Evolutionary conservation across 2,888 invertebrate species (phyloP).

Genomic region (Drosophila antonietae): DNA sequence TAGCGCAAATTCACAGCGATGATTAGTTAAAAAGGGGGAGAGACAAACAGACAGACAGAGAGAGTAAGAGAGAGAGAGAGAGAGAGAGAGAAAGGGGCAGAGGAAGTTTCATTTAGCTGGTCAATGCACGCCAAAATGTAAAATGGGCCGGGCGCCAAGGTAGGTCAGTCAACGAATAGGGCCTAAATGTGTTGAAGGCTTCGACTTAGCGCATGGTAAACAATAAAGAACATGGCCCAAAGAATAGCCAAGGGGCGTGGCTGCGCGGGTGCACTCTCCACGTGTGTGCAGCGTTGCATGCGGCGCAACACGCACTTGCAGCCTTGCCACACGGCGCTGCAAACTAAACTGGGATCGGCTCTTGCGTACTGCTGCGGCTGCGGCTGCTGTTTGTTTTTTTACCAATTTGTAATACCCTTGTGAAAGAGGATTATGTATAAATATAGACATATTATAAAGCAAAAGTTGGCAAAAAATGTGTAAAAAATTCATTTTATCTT

Average conservation of each 20-base stretch:
- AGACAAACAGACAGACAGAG: background rate
- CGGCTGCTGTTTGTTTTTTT: background rate
- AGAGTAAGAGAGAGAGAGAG: background rate
- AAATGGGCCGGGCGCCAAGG: slow-evolving; percentile 70
- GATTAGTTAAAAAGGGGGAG: slow-evolving; percentile 55
- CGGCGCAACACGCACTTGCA: slow-evolving; percentile 63
- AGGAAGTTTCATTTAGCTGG: slow-evolving; percentile 36
- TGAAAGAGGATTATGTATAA: background rate
- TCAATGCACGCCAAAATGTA: slow-evolving; percentile 76
- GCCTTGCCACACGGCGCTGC: slow-evolving; percentile 31
- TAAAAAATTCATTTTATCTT: too few relatives aligned
- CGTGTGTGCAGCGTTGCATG: slow-evolving; percentile 66
- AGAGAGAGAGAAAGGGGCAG: too few relatives aligned
- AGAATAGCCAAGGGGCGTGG: slow-evolving; percentile 28
- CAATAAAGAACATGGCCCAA: slow-evolving; percentile 29
- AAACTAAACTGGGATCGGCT: slow-evolving; percentile 28
- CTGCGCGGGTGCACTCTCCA: slow-evolving; percentile 2
- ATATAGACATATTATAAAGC: background rate
- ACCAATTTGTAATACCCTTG: background rate
- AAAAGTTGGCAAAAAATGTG: background rate
- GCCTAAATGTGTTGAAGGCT: slow-evolving; percentile 50
- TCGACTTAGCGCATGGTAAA: slow-evolving; percentile 41
- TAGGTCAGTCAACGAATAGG: slow-evolving; percentile 51
- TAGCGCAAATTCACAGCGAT: slow-evolving; percentile 76
- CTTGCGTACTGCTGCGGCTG: slow-evolving; percentile 2